Percentiles rank a stretch among this genome's conserved stretches.
Evolutionary conservation across 2,888 invertebrate genomes (phyloP).

Genomic region (Tiliacea citrago): DNA sequence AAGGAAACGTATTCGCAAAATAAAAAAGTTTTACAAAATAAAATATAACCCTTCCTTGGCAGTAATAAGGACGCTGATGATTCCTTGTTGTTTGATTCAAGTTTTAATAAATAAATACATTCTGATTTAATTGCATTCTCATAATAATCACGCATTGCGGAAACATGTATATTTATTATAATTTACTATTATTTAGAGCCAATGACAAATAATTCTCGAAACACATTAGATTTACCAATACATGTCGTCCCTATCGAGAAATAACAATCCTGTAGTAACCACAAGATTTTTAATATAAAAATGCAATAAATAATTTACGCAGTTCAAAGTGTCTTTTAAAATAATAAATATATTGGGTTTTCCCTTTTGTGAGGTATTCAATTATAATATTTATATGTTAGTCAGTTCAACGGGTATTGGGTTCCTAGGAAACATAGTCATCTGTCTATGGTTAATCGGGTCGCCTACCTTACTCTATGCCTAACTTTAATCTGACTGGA

Average conservation of each 20-base stretch:
- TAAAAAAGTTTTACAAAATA: background rate
- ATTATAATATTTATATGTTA: background rate
- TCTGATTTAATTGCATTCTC: constrained; percentile 8
- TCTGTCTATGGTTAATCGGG: constrained; percentile 4
- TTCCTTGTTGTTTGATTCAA: too few relatives aligned
- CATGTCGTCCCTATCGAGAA: constrained; percentile 20
- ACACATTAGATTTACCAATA: constrained; percentile 42
- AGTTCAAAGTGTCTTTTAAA: background rate
- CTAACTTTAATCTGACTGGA: background rate
- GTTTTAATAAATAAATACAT: too few relatives aligned
- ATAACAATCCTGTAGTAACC: constrained; percentile 20
- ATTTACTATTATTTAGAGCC: constrained; percentile 17
- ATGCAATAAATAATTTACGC: constrained; percentile 10
- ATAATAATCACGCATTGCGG: constrained; percentile 7
- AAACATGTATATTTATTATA: constrained; percentile 16
- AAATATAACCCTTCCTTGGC: too few relatives aligned
- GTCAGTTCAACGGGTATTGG: background rate
- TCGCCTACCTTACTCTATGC: background rate
- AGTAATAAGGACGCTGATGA: background rate
- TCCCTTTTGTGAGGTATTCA: constrained; percentile 24
- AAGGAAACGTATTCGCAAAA: background rate
- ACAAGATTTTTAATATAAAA: constrained; percentile 6
- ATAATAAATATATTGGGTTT: constrained; percentile 25
- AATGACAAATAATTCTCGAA: constrained; percentile 32
- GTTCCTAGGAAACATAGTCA: constrained; percentile 26